Evolutionary conservation across 2,888 invertebrate species (phyloP).

Genomic region (Drosophila parthenogenetica): DNA sequence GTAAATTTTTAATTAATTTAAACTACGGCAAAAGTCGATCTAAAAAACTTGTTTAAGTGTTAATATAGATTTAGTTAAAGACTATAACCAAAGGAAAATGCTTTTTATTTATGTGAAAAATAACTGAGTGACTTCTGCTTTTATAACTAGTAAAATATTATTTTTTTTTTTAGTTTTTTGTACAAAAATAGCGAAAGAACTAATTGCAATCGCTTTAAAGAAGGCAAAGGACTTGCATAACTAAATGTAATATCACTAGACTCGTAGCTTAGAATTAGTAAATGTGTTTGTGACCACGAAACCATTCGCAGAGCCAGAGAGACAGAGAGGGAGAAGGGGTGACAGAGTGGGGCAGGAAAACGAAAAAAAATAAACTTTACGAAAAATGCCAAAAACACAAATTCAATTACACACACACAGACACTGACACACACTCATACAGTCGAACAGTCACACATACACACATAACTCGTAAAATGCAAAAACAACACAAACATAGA

Average conservation of each 20-base stretch:
- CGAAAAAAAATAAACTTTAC: conserved; percentile 8
- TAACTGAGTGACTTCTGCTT: conserved; percentile 31
- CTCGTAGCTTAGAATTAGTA: conserved; percentile 72
- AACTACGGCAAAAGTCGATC: conserved; percentile 50
- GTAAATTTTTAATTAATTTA: conserved; percentile 2
- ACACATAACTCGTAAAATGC: conserved; percentile 70
- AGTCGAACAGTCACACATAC: conserved; percentile 55
- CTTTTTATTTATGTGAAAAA: conserved; percentile 12
- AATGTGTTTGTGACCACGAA: conserved; percentile 39
- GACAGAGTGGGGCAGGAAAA: background rate
- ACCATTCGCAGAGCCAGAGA: conserved; percentile 11
- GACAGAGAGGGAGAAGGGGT: background rate
- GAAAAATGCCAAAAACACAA: conserved; percentile 71
- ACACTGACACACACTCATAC: conserved; percentile 75
- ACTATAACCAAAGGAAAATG: conserved; percentile 53
- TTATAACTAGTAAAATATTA: background rate
- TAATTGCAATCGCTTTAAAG: conserved; percentile 43
- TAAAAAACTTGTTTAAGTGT: conserved; percentile 37
- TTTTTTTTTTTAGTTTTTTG: conserved; percentile 15
- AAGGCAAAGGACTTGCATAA: conserved; percentile 44
- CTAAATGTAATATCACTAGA: conserved; percentile 83
- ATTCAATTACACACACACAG: conserved; percentile 73
- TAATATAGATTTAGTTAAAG: conserved; percentile 18
- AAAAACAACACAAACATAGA: conserved; percentile 34
- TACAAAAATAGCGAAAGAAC: conserved; percentile 47